These are phyloP conservation scores for Balaenoptera acutorostrata DNA, from an alignment of 2,113 vertebrate genomes.

Conservation along the genomic window DNA sequence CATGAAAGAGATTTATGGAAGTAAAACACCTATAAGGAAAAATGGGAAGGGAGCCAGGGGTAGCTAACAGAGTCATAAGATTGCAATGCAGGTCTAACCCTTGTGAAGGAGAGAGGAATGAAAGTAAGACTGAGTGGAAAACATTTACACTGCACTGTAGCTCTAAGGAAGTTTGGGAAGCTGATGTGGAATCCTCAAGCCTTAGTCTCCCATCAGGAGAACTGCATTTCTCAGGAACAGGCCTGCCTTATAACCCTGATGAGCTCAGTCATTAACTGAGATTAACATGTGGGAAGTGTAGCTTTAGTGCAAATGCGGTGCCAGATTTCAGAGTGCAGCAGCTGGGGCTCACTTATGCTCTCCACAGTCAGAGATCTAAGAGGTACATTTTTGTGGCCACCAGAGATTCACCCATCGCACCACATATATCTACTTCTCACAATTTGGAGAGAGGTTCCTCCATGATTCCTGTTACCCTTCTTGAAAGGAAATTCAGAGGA, in stretches of 20 bases:
- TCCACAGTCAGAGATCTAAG: neutral
- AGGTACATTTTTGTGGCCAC: neutral
- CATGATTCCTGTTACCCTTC: neutral
- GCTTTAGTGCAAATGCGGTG: neutral
- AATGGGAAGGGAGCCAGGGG: neutral
- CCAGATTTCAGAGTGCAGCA: neutral
- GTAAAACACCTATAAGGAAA: neutral
- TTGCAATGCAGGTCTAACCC: neutral
- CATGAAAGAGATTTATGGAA: neutral
- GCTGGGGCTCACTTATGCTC: neutral
- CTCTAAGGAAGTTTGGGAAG: neutral
- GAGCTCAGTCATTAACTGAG: neutral
- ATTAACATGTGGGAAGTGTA: neutral
- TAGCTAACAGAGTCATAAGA: neutral
- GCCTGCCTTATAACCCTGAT: neutral
- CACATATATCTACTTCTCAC: neutral
- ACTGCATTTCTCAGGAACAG: neutral
- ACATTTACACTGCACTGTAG: neutral
- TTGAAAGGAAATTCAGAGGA: neutral
- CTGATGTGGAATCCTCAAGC: neutral
- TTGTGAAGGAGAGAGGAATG: neutral
- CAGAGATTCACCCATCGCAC: neutral
- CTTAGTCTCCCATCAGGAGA: neutral
- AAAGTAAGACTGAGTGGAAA: neutral
- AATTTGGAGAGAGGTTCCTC: neutral